Evolutionary conservation across 2,113 vertebrate genomes (phyloP), one percentile per base, ranked within the genome.

Genomic region (Struthio camelus): DNA sequence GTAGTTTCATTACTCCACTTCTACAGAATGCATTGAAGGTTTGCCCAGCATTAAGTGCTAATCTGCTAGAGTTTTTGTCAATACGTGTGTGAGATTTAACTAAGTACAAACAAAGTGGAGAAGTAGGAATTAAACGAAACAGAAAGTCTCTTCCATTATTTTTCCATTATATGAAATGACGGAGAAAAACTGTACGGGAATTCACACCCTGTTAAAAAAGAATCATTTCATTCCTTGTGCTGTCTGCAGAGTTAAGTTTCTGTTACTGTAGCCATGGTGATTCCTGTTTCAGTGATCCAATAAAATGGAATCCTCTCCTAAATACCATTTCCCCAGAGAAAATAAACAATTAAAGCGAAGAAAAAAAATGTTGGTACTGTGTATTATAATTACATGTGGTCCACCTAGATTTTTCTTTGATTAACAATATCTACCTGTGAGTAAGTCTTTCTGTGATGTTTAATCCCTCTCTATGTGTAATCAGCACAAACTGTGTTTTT

Each of bases 211-310:
- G 27, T 40, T 92, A 58, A 75, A 94, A 76, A 94, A 90, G 83
- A 71, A 85, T 72, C 40, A 87, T 96, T 95, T 89, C 11, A 54
- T 79, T 90, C 53, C 61, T 81, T 81, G n/a, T 88, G 19, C 48
- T 71, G 53, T 64, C 62, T 23, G 1, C 44, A 81, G 76, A 85
- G 81, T 89, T 94, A 79, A 78, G 44, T 89, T 94, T 88, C 82
- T 90, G 17, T 92, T 65, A 82, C 54, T 54, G 83, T 96, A 95
- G 59, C 62, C 80, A 90, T 96, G 75, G 67, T 80, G 95, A 93
- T 97, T 91, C 65, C 50, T 90, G 28, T 91, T 91, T 84, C 77
- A 94, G 9, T 95, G 77, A 95, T 88, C 65, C 82, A 85, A 51
- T 40, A 89, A 92, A 90, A 87, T 80, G 73, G 78, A 94, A 85